These are phyloP conservation scores for Gasteruption jaculator DNA, from an alignment of 2,888 invertebrate species.

Conservation along the genomic window DNA sequence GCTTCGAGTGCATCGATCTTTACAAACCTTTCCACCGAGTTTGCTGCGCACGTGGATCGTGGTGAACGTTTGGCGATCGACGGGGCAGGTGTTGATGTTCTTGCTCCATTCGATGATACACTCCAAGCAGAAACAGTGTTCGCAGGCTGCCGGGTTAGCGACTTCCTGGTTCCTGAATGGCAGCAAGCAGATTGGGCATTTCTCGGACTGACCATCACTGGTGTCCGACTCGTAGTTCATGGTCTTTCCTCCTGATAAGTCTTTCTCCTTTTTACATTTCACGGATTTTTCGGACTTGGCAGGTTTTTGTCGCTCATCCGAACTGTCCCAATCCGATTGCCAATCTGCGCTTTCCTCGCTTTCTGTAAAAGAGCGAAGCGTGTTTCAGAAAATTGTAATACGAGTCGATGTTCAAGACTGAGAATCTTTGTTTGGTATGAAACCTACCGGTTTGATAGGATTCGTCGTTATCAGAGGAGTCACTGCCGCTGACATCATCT, in stretches of 20 bases:
- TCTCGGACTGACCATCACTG: constrained; percentile 71
- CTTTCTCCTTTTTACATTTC: constrained; percentile 17
- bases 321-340: constrained; percentile 46
- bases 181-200: constrained; percentile 86
- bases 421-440: neutral
- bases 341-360: constrained; percentile 36
- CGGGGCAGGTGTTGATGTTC: constrained; percentile 92
- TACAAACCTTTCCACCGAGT: constrained; percentile 59
- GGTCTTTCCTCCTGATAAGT: constrained; percentile 9
- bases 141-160: constrained; percentile 82
- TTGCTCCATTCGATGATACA: constrained; percentile 94
- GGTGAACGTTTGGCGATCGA: constrained; percentile 78
- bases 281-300: constrained; percentile 6
- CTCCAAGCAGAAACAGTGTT: constrained; percentile 84
- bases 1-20: no score
- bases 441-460: constrained; percentile 25
- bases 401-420: no score
- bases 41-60: constrained; percentile 70
- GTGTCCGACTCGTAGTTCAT: constrained; percentile 53
- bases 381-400: constrained; percentile 2
- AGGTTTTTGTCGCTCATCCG: constrained; percentile 28
- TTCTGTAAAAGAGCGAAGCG: constrained; percentile 11
- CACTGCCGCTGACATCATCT: constrained; percentile 30
- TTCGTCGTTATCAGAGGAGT: constrained; percentile 23
- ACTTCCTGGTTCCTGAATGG: constrained; percentile 74